These are phyloP conservation scores for Zootermopsis nevadensis DNA, from an alignment of 2,888 invertebrate species.

Conservation along the genomic window DNA sequence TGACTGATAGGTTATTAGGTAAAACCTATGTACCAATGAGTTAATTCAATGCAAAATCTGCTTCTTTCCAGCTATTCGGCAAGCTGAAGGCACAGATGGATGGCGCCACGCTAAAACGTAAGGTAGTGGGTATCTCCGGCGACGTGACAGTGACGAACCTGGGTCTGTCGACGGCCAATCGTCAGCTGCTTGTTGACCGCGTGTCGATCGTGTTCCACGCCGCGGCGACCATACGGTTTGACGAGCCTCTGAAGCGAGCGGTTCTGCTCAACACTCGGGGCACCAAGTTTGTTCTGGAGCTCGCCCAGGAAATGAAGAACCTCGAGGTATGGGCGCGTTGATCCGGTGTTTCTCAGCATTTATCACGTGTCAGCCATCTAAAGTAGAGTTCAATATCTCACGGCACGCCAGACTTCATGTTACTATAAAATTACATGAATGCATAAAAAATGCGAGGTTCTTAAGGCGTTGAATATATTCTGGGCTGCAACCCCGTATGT, in stretches of 20 bases:
- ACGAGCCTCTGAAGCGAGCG: conserved; percentile 90
- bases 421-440: background rate
- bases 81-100: conserved; percentile 74
- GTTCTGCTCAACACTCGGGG: conserved; percentile 93
- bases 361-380: background rate
- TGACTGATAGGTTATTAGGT: too few relatives aligned
- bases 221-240: conserved; percentile 80
- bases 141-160: conserved; percentile 77
- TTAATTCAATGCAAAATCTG: too few relatives aligned
- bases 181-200: conserved; percentile 72
- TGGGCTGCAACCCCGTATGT: too few relatives aligned
- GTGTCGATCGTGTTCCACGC: conserved; percentile 89
- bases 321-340: conserved; percentile 63
- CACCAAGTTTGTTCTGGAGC: conserved; percentile 85
- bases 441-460: too few relatives aligned
- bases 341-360: background rate
- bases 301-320: conserved; percentile 80
- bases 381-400: background rate
- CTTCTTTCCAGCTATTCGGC: conserved; percentile 78
- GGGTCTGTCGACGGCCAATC: conserved; percentile 75
- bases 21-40: too few relatives aligned
- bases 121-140: conserved; percentile 77
- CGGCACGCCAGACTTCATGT: too few relatives aligned
- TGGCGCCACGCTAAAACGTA: conserved; percentile 68
- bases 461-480: too few relatives aligned